Percentiles rank a stretch among this genome's conserved stretches.
Evolutionary conservation across 2,888 invertebrate species (phyloP).

Genomic region (Spicauda simplicius): DNA sequence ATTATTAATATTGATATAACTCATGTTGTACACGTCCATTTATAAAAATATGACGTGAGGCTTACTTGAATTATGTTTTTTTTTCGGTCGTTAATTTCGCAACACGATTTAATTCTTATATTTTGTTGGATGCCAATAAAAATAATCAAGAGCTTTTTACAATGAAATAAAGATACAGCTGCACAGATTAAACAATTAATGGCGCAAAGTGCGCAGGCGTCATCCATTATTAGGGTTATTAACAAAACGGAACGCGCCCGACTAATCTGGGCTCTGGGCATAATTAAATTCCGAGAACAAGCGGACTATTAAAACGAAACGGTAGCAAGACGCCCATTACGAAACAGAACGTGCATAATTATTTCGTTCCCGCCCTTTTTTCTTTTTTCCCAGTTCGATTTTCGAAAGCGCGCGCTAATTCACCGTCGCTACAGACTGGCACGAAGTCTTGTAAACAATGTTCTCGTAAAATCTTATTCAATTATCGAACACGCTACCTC

Average conservation of each 20-base stretch:
- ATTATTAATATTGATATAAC: constrained; percentile 74
- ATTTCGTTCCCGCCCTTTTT: constrained; percentile 82
- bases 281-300: constrained; percentile 84
- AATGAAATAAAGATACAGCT: neutral
- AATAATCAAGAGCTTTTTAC: neutral
- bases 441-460: constrained; percentile 81
- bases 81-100: neutral
- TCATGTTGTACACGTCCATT: constrained; percentile 25
- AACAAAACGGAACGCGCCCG: constrained; percentile 78
- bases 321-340: constrained; percentile 83
- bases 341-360: constrained; percentile 84
- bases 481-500: constrained; percentile 68
- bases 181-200: constrained; percentile 13
- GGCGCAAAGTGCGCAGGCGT: constrained; percentile 63
- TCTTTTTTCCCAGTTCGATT: constrained; percentile 73
- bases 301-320: constrained; percentile 82
- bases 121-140: neutral
- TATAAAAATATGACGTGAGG: constrained; percentile 21
- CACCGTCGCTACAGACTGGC: constrained; percentile 71
- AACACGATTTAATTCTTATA: no score
- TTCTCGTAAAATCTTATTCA: constrained; percentile 81
- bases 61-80: neutral
- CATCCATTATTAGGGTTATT: constrained; percentile 82
- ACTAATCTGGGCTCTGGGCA: constrained; percentile 78
- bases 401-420: constrained; percentile 79